phyloP scores from a whole-genome alignment of 2,797 vertebrate species.

The Xyrichtys novacula region DNA sequence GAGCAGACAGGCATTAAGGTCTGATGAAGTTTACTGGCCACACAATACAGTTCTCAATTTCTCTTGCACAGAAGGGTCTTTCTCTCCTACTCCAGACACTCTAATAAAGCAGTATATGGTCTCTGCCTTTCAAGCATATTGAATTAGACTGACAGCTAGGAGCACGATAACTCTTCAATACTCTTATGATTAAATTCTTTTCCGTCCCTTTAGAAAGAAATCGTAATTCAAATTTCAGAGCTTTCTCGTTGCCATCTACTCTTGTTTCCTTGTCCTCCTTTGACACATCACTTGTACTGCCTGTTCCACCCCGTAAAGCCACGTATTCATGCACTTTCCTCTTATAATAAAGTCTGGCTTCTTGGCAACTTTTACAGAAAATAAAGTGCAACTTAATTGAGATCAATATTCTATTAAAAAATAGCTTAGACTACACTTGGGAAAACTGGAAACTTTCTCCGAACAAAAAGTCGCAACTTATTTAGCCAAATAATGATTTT shows the following conservation, averaged over 20 bases:
- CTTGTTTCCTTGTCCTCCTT: slow-evolving; percentile 5
- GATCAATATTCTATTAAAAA: too few species aligned
- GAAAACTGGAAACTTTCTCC: too few species aligned
- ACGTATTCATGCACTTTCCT: slow-evolving; percentile 4
- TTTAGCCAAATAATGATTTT: too few species aligned
- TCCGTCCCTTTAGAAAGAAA: slow-evolving; percentile 4
- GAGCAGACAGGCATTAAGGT: not conserved
- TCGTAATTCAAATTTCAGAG: not conserved
- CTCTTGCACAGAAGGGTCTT: not conserved
- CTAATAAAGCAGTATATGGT: not conserved
- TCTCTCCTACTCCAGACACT: not conserved
- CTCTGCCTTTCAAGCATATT: not conserved
- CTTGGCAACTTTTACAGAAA: not conserved
- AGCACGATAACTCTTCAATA: slow-evolving; percentile 12
- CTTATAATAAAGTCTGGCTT: not conserved
- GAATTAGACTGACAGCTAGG: slow-evolving; percentile 2
- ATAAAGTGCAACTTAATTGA: not conserved
- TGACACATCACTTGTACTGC: slow-evolving; percentile 2
- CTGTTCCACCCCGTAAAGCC: not conserved
- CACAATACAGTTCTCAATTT: not conserved
- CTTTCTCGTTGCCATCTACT: not conserved
- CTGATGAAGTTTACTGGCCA: not conserved
- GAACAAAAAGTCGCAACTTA: too few species aligned
- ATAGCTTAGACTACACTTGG: not conserved
- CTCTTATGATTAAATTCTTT: too few species aligned